These are phyloP conservation scores for Streblospio benedicti DNA, from an alignment of 1,140 invertebrate genomes.

Conservation along the genomic window DNA sequence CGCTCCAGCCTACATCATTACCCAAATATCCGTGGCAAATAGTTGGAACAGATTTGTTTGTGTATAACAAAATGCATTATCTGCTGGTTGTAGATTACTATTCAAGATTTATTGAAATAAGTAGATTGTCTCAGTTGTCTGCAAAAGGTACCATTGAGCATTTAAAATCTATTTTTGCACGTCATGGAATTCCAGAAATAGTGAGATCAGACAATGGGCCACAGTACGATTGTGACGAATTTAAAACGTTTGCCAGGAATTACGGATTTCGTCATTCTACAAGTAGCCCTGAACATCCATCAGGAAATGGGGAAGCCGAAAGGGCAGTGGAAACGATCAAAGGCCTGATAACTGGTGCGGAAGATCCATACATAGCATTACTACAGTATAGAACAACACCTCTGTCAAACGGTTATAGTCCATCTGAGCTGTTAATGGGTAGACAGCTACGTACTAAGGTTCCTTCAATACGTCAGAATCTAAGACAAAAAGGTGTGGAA, in stretches of 20 bases:
- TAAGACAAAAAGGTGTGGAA: too few species aligned
- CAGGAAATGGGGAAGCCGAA: not conserved
- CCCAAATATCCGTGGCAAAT: constrained; percentile 7
- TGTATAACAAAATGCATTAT: not conserved
- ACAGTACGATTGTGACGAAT: constrained; percentile 2
- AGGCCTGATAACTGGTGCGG: not conserved
- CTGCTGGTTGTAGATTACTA: constrained; percentile 12
- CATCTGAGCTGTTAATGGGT: not conserved
- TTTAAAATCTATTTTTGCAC: constrained; percentile 10
- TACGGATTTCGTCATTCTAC: constrained; percentile 39
- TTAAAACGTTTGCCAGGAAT: constrained; percentile 29
- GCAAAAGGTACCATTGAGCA: not conserved
- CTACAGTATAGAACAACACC: not conserved
- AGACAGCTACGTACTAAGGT: not conserved
- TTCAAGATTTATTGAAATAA: constrained; percentile 4
- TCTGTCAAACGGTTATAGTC: not conserved
- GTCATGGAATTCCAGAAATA: constrained; percentile 3
- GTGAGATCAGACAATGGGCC: constrained; percentile 12
- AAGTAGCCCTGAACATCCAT: constrained; percentile 6
- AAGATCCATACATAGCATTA: not conserved
- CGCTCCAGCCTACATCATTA: not conserved
- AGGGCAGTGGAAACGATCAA: not conserved
- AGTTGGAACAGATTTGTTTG: constrained; percentile 8
- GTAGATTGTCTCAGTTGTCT: not conserved
- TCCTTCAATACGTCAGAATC: not conserved